Evolutionary conservation across 1,140 invertebrate genomes (phyloP).

Genomic region (Stenopsyche tienmushanensis): DNA sequence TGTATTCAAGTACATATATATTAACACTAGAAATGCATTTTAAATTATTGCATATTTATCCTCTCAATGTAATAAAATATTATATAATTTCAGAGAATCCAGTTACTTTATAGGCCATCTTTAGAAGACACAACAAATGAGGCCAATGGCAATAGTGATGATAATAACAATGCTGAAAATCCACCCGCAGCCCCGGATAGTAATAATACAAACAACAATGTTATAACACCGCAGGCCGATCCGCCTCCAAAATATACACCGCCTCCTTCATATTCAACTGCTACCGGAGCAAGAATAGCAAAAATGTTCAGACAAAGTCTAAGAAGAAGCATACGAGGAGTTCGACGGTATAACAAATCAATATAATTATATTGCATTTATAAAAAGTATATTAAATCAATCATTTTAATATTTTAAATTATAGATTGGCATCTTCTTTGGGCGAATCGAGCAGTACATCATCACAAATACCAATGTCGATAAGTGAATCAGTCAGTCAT

Average conservation of each 20-base stretch:
- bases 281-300: slow-evolving; percentile 79
- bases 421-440: slow-evolving; percentile 47
- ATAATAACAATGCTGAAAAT: slow-evolving; percentile 10
- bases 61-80: no score
- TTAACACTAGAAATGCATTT: no score
- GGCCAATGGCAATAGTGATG: neutral
- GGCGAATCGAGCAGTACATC: slow-evolving; percentile 41
- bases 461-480: slow-evolving; percentile 49
- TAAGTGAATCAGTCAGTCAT: slow-evolving; percentile 51
- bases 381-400: neutral
- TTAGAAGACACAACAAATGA: slow-evolving; percentile 42
- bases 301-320: slow-evolving; percentile 79
- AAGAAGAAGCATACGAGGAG: slow-evolving; percentile 72
- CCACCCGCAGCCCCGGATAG: slow-evolving; percentile 36
- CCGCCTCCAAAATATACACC: slow-evolving; percentile 92
- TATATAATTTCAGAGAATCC: slow-evolving; percentile 69
- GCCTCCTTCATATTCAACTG: slow-evolving; percentile 87
- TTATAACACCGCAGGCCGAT: slow-evolving; percentile 60
- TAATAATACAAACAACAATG: slow-evolving; percentile 39
- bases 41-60: no score
- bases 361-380: neutral
- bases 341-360: slow-evolving; percentile 44
- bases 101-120: slow-evolving; percentile 69
- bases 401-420: slow-evolving; percentile 32
- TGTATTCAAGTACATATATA: no score